Evolutionary conservation across 2,113 vertebrate species (phyloP), one percentile per base, ranked within the genome.

Genomic region (Gadus macrocephalus): DNA sequence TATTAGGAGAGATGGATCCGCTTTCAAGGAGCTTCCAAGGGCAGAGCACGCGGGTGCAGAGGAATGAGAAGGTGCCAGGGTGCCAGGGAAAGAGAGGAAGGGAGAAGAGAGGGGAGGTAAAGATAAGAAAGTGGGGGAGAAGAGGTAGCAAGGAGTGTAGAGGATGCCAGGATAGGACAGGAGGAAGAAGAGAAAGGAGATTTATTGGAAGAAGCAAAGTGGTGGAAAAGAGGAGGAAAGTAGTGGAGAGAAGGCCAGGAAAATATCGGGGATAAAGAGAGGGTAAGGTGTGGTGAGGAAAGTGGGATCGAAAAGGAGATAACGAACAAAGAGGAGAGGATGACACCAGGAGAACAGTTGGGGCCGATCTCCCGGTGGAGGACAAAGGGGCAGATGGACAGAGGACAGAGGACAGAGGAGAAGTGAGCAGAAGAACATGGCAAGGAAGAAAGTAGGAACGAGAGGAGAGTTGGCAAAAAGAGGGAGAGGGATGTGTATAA

Each of bases 21-120:
- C 79, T 84, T 76, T 72, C 78, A 86, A 90, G 83, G 83, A 77
- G 79, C 83, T 67, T 17, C 67, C 78, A 76, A 83, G 85, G 82
- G 77, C 76, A 72, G 53, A 68, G 42, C 42, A 49, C 9, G 2
- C 7, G 42, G 42, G 42, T 14, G 42, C 42, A 49, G 42, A 49
- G 42, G 42, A 49, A 49, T 7, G 42, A 49, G 42, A 14, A 9
- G 42, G 11, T 7, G 12, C 8, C 7, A 14, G 12, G 42, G 12
- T 49, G 42, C 8, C 9, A 49, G 60, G 28, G 11, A 8, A n/a
- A 35, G 15, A 53, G 9, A 58, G 65, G 22, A 73, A 59, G 67
- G 62, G n/a, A 66, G 62, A 55, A 74, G 68, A 68, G 25, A 60
- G 60, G 9, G 31, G 22, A 16, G 53, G 69, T 62, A 20, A 67